A percentile compares a stretch with the other conserved stretches of the same genome.
phyloP scores from a whole-genome alignment of 2,113 vertebrate genomes.

The Rhodinocichla rosea region DNA sequence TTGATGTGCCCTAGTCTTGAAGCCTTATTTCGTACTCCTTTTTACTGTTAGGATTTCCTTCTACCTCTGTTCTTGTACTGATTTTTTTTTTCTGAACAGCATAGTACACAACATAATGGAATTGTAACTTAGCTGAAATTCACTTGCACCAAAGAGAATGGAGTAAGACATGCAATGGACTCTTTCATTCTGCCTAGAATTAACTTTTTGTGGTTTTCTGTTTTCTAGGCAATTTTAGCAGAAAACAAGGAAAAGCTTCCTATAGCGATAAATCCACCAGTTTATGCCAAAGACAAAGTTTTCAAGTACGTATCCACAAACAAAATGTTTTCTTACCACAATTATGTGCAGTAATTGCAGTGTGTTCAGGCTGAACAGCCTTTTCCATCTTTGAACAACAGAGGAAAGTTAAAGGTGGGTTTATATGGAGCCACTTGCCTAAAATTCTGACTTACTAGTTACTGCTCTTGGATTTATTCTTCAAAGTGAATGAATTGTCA shows the following conservation, averaged over 20 bases:
- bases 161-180: neutral
- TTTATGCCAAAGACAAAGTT: slow-evolving; percentile 74
- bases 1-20: neutral
- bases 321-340: neutral
- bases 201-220: neutral
- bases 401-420: neutral
- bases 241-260: slow-evolving; percentile 90
- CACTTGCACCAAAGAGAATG: accelerated
- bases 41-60: neutral
- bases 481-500: neutral
- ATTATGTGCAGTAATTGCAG: neutral
- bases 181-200: neutral
- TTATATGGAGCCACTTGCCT: neutral
- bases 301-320: slow-evolving; percentile 79
- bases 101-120: neutral
- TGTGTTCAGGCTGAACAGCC: neutral
- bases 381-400: neutral
- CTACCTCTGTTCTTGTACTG: neutral
- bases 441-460: neutral
- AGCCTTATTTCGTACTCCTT: neutral
- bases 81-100: neutral
- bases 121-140: neutral
- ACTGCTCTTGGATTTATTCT: neutral
- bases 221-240: slow-evolving; percentile 76
- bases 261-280: slow-evolving; percentile 49